Evolutionary conservation across 2,797 vertebrate genomes (phyloP), one percentile per base, ranked within the genome.

Genomic region (Buphagus erythrorhynchus): DNA sequence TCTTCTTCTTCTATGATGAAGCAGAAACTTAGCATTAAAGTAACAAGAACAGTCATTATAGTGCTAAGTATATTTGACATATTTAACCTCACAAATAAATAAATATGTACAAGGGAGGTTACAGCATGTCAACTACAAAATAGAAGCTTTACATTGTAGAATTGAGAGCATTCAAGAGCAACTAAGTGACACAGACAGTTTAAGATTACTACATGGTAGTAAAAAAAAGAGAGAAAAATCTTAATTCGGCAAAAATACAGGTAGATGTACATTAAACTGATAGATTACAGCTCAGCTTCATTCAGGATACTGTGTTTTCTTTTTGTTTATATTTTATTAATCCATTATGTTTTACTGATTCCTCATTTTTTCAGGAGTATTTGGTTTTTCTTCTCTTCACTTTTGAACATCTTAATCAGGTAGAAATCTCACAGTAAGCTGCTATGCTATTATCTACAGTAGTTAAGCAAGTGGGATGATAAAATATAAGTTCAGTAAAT

Each of bases 1-100:
- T 95, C 51, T 88, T 91, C 51, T 88, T 91, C 22, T 86, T 83
- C 91, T 95, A 95, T 42, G 74, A 85, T 81, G 38, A 94, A 93
- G 86, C 29, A 95, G 77, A 97, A 97, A 69, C 68, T 95, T 90
- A 79, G 16, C 86, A 96, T 92, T 96, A 92, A 96, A 94, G 87
- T 88, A 97, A 97, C 24, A 95, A 94, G 43, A 84, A 84, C 65
- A 94, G 86, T 95, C 68, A 92, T 90, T 76, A 78, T 57, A 89
- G 93, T 97, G 92, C 93, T 97, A 85, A 84, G 90, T 75, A 96
- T 76, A 96, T 89, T 82, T 96, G 96, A 98, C 97, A 97, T 88
- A 97, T 97, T 97, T 96, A 97, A 97, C 97, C 97, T 97, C 95
- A 97, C 80, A 98, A 98, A 98, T 98, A 98, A 98, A 98, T 98